phyloP scores from a whole-genome alignment of 2,797 vertebrate genomes.

The Esox masquinongy region DNA sequence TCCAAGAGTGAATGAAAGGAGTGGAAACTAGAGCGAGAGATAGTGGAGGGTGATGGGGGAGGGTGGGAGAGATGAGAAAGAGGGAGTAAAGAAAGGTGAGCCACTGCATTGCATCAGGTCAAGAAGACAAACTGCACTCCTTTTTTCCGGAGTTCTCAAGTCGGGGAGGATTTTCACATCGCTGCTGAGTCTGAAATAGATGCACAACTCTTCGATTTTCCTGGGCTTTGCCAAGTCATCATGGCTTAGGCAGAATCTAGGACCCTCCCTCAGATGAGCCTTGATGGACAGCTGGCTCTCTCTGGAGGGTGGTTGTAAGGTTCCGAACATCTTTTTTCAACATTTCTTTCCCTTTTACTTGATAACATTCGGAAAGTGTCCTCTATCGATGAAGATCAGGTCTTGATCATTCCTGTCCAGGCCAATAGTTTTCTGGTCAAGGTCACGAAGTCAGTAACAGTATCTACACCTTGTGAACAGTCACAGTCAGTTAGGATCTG shows the following conservation, averaged over 20 bases:
- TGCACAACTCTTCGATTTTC: conserved; percentile 52
- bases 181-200: conserved; percentile 61
- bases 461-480: conserved; percentile 10
- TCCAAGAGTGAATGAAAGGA: conserved; percentile 12
- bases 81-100: conserved; percentile 21
- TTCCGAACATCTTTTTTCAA: conserved; percentile 28
- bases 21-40: conserved; percentile 1
- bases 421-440: conserved; percentile 10
- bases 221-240: conserved; percentile 68
- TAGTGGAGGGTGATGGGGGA: neutral
- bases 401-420: neutral
- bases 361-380: conserved; percentile 67
- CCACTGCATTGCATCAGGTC: conserved; percentile 55
- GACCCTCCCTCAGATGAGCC: conserved; percentile 50
- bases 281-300: conserved; percentile 38
- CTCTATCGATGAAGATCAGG: conserved; percentile 41
- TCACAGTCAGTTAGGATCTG: neutral
- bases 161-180: conserved; percentile 51
- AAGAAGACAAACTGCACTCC: conserved; percentile 54
- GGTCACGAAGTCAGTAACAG: conserved; percentile 37
- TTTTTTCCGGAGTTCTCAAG: conserved; percentile 49
- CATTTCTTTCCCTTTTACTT: conserved; percentile 32
- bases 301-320: conserved; percentile 17
- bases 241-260: conserved; percentile 44
- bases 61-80: conserved; percentile 31